These are phyloP conservation scores for Tromatobia lineatoria DNA, from an alignment of 2,888 invertebrate genomes.

Conservation along the genomic window DNA sequence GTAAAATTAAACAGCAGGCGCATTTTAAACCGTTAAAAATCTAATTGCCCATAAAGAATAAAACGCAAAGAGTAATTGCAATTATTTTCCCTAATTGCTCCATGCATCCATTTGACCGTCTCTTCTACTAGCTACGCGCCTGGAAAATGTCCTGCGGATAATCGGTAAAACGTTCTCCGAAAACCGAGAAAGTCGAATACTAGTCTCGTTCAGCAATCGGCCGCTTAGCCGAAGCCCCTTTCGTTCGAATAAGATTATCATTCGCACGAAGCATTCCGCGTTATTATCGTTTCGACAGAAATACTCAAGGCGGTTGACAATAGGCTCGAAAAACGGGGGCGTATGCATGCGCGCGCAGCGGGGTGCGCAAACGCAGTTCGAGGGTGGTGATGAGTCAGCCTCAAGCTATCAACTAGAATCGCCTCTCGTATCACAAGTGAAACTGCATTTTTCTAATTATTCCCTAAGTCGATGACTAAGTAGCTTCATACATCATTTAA, in stretches of 20 bases:
- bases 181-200: background rate
- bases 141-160: slow-evolving; percentile 41
- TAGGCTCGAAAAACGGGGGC: slow-evolving; percentile 22
- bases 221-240: background rate
- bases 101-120: background rate
- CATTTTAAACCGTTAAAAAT: background rate
- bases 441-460: background rate
- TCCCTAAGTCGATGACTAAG: background rate
- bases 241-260: slow-evolving; percentile 8
- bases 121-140: slow-evolving; percentile 26
- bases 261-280: slow-evolving; percentile 33
- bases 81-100: background rate
- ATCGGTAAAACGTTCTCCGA: background rate
- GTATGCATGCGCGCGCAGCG: slow-evolving; percentile 38
- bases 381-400: slow-evolving; percentile 46
- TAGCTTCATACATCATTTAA: background rate
- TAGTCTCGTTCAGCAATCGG: background rate
- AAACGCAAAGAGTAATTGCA: slow-evolving; percentile 1
- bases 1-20: background rate
- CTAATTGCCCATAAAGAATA: background rate
- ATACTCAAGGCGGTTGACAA: slow-evolving; percentile 43
- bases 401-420: slow-evolving; percentile 30
- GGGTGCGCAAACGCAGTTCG: slow-evolving; percentile 36
- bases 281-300: slow-evolving; percentile 39
- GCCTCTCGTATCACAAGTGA: background rate